phyloP scores from a whole-genome alignment of 2,113 vertebrate genomes.

The Hirundichthys speculiger region DNA sequence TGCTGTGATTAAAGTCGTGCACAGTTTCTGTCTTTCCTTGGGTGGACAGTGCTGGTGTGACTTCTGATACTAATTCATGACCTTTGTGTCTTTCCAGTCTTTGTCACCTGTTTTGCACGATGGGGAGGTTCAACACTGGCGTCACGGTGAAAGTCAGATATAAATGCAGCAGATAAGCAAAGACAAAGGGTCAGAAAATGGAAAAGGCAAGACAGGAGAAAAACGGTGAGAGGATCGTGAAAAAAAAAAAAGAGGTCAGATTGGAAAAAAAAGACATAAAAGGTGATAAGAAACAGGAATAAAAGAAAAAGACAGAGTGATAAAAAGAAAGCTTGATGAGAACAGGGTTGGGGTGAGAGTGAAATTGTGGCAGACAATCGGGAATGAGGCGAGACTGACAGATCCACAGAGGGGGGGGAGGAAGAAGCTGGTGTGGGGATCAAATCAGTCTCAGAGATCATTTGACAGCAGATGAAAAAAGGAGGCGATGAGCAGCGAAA shows the following conservation, averaged over 20 bases:
- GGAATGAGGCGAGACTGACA: slow-evolving; percentile 46
- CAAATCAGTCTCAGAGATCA: slow-evolving; percentile 68
- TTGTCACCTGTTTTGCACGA: too few relatives aligned
- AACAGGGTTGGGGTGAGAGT: slow-evolving; percentile 3
- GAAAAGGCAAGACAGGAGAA: neutral
- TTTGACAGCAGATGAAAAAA: slow-evolving; percentile 74
- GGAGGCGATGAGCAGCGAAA: slow-evolving; percentile 60
- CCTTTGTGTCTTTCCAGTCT: too few relatives aligned
- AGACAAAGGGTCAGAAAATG: neutral
- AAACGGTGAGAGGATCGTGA: neutral
- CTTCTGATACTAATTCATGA: neutral
- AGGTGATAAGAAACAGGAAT: slow-evolving; percentile 1
- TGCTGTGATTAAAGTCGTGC: neutral
- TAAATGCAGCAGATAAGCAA: slow-evolving; percentile 13
- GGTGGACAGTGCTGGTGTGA: neutral
- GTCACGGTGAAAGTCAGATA: slow-evolving; percentile 9
- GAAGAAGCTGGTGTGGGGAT: slow-evolving; percentile 63
- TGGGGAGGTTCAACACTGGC: too few relatives aligned
- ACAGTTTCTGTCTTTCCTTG: neutral
- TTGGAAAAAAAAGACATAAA: slow-evolving; percentile 3
- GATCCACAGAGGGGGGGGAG: slow-evolving; percentile 29
- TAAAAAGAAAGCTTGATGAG: slow-evolving; percentile 6
- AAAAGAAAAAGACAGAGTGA: slow-evolving; percentile 7
- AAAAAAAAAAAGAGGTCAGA: slow-evolving; percentile 1
- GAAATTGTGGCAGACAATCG: slow-evolving; percentile 46